Evolutionary conservation across 2,797 vertebrate genomes (phyloP).

Genomic region (Myiotriccus ornatus): DNA sequence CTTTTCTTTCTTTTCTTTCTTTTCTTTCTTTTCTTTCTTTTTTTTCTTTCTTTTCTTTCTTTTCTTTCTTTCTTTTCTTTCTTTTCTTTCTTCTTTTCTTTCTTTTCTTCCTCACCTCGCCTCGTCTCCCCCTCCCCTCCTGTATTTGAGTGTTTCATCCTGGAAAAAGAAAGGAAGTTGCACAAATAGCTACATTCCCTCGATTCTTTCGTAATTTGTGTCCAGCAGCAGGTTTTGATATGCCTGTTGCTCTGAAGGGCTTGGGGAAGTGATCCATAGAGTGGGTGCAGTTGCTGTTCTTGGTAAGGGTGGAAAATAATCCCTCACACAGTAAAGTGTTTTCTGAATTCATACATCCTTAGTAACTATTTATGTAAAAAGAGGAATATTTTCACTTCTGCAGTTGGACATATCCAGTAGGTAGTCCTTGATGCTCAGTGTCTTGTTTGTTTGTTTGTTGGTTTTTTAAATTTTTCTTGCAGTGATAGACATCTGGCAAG

Average conservation of each 20-base stretch:
- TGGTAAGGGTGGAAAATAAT: neutral
- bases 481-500: neutral
- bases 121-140: too few species aligned
- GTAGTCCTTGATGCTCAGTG: neutral
- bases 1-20: too few species aligned
- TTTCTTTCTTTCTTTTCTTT: too few species aligned
- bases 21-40: too few species aligned
- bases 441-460: neutral
- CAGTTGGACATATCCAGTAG: neutral
- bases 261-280: neutral
- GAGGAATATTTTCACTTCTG: neutral
- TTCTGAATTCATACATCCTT: neutral
- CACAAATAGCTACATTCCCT: neutral
- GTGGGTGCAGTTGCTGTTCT: neutral
- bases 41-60: too few species aligned
- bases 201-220: neutral
- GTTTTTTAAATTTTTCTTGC: neutral
- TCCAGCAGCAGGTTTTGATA: neutral
- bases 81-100: too few species aligned
- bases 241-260: neutral
- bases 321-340: accelerated
- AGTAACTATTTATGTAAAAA: neutral
- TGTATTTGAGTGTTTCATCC: neutral
- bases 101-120: too few species aligned
- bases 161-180: neutral